phyloP scores from a whole-genome alignment of 35 echinoderm and acorn worm genomes.

The Nesometra sesokonis region DNA sequence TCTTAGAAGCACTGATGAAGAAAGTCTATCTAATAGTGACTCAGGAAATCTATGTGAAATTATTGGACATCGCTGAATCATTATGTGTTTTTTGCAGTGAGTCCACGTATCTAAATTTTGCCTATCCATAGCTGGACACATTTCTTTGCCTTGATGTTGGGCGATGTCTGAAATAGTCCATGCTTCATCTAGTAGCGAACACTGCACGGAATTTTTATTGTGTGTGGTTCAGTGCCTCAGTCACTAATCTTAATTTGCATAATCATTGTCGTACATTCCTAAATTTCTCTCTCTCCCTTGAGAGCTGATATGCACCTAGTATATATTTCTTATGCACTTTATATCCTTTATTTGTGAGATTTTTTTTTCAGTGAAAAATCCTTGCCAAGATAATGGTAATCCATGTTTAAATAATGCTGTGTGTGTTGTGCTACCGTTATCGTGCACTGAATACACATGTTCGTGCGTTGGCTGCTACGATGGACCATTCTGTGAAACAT shows the following conservation, averaged over 20 bases:
- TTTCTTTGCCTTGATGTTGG: no score
- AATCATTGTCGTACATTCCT: no score
- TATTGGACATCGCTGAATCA: neutral
- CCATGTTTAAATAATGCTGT: conserved; percentile 51
- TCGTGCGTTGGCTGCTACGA: conserved; percentile 41
- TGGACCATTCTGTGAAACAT: conserved; percentile 43
- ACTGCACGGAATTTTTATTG: no score
- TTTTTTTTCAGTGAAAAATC: conserved; percentile 28
- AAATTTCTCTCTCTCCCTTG: neutral
- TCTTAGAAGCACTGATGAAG: neutral
- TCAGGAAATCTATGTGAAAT: neutral
- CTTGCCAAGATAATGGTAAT: conserved; percentile 25
- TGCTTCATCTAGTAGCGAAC: no score
- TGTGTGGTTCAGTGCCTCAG: no score
- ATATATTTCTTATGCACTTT: neutral
- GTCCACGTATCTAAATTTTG: no score
- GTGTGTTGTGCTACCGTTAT: conserved; percentile 28
- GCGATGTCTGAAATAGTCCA: no score
- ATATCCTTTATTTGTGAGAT: neutral
- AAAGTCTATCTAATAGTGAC: no score
- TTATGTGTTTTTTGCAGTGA: no score
- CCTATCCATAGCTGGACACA: no score
- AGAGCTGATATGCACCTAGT: neutral
- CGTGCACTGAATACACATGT: conserved; percentile 50
- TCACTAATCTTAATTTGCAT: no score